Evolutionary conservation across 2,888 invertebrate species (phyloP), one percentile per base, ranked within the genome.

Genomic region (Ennomos fuscantarius): DNA sequence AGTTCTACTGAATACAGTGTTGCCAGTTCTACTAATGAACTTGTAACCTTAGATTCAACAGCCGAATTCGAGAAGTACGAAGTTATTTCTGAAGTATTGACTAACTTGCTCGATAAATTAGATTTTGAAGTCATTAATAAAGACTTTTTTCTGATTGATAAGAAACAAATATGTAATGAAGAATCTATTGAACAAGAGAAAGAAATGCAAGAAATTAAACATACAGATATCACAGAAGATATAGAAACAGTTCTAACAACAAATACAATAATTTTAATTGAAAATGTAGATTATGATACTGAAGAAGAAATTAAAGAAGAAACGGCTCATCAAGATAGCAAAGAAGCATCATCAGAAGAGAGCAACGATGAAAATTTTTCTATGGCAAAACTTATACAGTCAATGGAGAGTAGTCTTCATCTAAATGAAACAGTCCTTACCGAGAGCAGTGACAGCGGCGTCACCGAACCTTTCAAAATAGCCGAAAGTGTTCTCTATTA

Each of bases 31-130:
- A 72, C 73, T 9, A 58, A 59, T 35, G 82, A 79, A n/a, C 55
- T 68, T 0, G 47, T 55, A 24, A 90, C 91, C 54, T 81, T 87
- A 11, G 82, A 92, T 76, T 90, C 92, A 0, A 89, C 86, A 1
- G 79, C 66, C 5, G 92, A 92, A 67, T 92, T 92, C 60, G 92
- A 92, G 60, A 89, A 86, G 66, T 78, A 83, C 35, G 92, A 92
- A 76, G 58, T 73, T 0, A 76, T 89, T 8, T 66, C 84, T 0
- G 90, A 91, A 46, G 62, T 91, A 6, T 57, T 92, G 8, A 66
- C 72, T 1, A 37, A 62, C 9, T 68, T 92, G 34, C 59, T 90
- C 1, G 79, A 78, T 43, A 79, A 66, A 62, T 78, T 90, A 37
- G 76, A 85, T 50, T 66, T 68, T 55, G 65, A 72, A 11, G 54